Conservation (phyloP, 2,113 vertebrate genomes). For the Phoxinus phoxinus region DNA sequence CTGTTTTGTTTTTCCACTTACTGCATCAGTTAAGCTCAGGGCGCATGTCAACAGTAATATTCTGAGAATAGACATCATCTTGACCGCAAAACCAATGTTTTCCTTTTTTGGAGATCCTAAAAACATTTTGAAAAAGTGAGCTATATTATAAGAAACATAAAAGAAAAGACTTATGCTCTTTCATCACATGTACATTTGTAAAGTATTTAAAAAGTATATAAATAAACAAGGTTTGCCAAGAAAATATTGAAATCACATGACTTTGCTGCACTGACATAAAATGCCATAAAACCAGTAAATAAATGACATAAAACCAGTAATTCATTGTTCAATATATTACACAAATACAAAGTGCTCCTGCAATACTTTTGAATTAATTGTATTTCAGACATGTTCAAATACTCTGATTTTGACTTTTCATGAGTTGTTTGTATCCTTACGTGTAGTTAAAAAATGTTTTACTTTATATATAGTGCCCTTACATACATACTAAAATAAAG, state of each 20-base stretch:
- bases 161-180: background rate
- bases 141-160: background rate
- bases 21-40: constrained; percentile 32
- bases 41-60: constrained; percentile 28
- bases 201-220: background rate
- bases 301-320: too few species aligned
- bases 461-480: background rate
- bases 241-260: background rate
- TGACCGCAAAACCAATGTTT: constrained; percentile 17
- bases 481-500: background rate
- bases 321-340: background rate
- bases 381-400: background rate
- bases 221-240: background rate
- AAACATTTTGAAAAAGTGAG: constrained; percentile 27
- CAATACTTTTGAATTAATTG: background rate
- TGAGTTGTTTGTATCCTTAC: background rate
- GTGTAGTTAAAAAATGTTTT: background rate
- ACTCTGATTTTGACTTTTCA: too few species aligned
- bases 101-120: constrained; percentile 42
- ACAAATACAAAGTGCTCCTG: background rate
- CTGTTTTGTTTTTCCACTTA: constrained; percentile 37
- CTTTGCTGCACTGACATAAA: background rate
- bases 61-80: constrained; percentile 35
- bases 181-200: background rate
- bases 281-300: too few species aligned